Percentiles rank a stretch among this genome's conserved stretches.
Evolutionary conservation across 2,113 vertebrate species (phyloP).

Genomic region (Apaloderma vittatum): DNA sequence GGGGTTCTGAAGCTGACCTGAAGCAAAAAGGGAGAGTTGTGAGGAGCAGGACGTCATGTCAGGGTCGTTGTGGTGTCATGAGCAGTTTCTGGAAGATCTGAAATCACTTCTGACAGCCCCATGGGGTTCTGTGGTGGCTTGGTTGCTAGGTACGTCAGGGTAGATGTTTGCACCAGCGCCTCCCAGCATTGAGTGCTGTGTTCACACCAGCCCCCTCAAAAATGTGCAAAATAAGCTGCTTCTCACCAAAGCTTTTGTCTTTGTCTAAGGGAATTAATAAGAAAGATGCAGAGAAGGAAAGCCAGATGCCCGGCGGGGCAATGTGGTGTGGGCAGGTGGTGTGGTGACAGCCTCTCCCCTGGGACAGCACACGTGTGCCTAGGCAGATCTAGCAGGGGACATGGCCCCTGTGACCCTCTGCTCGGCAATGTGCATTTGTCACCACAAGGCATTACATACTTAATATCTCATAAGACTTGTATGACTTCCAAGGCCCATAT

Average conservation of each 20-base stretch:
- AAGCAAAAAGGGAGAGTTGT: not conserved
- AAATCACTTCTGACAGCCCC: not conserved
- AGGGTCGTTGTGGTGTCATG: not conserved
- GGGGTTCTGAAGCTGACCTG: not conserved
- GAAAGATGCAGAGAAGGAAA: not conserved
- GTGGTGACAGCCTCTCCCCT: not conserved
- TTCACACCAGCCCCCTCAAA: not conserved
- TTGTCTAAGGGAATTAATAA: not conserved
- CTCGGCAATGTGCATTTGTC: not conserved
- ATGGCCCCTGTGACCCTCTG: not conserved
- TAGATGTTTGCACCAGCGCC: not conserved
- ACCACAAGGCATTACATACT: not conserved
- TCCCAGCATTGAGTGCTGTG: not conserved
- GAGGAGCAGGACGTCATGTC: not conserved
- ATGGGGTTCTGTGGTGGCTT: not conserved
- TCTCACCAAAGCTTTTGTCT: not conserved
- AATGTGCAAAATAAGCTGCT: not conserved
- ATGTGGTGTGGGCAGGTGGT: not conserved
- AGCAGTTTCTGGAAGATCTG: not conserved
- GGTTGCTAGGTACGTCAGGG: not conserved
- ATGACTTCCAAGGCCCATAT: not conserved
- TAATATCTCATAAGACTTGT: not conserved
- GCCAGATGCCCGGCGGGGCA: not conserved
- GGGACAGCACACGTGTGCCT: fast-evolving
- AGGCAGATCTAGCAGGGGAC: not conserved